These are phyloP conservation scores for Aquatica leii DNA, from an alignment of 2,888 invertebrate species.

Conservation along the genomic window DNA sequence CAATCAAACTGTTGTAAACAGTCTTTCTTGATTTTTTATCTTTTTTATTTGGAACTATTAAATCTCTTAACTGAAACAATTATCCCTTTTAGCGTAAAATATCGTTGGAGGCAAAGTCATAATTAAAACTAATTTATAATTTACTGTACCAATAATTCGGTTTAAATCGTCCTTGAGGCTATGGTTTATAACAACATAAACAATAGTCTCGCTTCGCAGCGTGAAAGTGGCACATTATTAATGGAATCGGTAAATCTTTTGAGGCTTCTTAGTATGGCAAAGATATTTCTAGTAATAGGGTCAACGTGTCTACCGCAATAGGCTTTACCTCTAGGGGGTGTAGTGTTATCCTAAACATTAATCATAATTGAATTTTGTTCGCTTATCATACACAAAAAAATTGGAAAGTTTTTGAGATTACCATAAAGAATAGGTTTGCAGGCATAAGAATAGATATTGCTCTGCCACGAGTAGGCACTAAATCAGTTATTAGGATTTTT, in stretches of 20 bases:
- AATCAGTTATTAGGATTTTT: conserved; percentile 12
- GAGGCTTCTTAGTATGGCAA: conserved; percentile 39
- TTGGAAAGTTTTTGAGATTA: background rate
- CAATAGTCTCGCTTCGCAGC: conserved; percentile 51
- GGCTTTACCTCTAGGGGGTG: conserved; percentile 20
- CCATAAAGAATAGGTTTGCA: conserved; percentile 2
- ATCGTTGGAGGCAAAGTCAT: background rate
- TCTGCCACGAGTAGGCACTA: conserved; percentile 8
- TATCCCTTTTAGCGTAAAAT: background rate
- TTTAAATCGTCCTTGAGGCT: conserved; percentile 20
- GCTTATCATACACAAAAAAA: conserved; percentile 7
- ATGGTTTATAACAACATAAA: conserved; percentile 42
- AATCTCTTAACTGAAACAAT: background rate
- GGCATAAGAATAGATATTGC: conserved; percentile 1
- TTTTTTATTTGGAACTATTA: conserved; percentile 11
- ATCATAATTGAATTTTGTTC: conserved; percentile 22
- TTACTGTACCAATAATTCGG: conserved; percentile 24
- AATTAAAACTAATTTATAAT: conserved; percentile 29
- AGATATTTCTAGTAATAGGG: conserved; percentile 39
- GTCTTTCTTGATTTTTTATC: conserved; percentile 35
- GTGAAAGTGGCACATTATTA: conserved; percentile 51
- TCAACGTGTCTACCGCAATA: conserved; percentile 31
- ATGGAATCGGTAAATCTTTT: conserved; percentile 49
- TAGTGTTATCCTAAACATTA: conserved; percentile 13
- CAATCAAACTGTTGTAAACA: conserved; percentile 46